These are phyloP conservation scores for Eilema griseolum DNA, from an alignment of 2,888 invertebrate genomes.

Conservation along the genomic window DNA sequence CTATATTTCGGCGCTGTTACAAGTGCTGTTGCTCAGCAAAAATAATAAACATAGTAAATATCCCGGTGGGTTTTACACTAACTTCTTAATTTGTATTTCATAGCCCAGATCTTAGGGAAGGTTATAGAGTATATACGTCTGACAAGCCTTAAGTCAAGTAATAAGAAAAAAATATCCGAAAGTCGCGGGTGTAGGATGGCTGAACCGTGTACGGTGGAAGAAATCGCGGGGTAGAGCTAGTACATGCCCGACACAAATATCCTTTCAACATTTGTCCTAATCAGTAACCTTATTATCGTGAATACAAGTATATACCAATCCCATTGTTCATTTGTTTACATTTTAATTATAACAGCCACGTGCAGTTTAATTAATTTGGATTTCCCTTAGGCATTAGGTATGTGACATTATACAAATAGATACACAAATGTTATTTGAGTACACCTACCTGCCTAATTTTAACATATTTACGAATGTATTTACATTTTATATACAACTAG, in stretches of 20 bases:
- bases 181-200: too few species aligned
- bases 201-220: background rate
- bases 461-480: too few species aligned
- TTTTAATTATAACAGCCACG: background rate
- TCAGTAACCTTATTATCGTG: background rate
- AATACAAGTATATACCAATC: background rate
- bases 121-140: too few species aligned
- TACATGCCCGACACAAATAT: background rate
- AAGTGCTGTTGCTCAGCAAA: too few species aligned
- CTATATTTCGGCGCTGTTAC: too few species aligned
- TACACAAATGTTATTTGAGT: background rate
- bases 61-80: too few species aligned
- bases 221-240: background rate
- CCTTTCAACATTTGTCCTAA: background rate
- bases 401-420: background rate
- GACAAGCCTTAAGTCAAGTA: too few species aligned
- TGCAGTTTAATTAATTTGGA: background rate
- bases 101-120: too few species aligned
- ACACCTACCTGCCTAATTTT: background rate
- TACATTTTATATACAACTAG: too few species aligned
- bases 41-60: too few species aligned
- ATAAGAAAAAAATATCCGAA: too few species aligned
- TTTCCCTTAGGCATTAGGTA: background rate
- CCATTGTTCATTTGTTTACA: background rate
- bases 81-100: too few species aligned